Base-by-base conservation (phyloP, 2,113 vertebrate species). In the Lycocorax pyrrhopterus region DNA sequence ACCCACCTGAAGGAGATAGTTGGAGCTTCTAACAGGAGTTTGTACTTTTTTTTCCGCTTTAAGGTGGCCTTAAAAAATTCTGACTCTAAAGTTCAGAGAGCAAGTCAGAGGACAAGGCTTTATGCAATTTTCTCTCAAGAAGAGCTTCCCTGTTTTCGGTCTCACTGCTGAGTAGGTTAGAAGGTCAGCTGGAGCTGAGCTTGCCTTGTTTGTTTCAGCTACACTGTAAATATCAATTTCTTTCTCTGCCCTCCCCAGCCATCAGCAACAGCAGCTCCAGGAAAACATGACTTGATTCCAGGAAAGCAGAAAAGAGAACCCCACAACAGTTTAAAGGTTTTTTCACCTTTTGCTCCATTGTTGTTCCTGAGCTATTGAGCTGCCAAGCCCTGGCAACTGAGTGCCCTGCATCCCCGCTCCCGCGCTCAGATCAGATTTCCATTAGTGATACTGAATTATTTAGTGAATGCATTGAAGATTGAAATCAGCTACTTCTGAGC, bases 401-500 rank as follows among this genome's bases (percentile, higher is more conserved):
- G 87, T 96, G 93, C 91, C 88, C 75, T 43, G 15, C 78, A 82
- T 73, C 73, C 84, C n/a, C 9, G 25, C 53, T 85, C 60, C 68
- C 26, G 52, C 1, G 0, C 93, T 87, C 59, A 89, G 85, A 90
- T 97, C 97, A 93, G 73, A 94, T 97, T 97, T 96, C 98, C 98
- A 98, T 98, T 98, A 98, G 94, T 62, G 80, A 89, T 90, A 75
- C 80, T 98, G 95, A 98, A 98, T 98, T 98, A 98, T 98, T 98
- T 98, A 98, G 94, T 96, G 92, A 90, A 93, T 92, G 86, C 96
- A 89, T 39, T 12, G 16, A 96, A 88, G 89, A 72, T 20, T 84
- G 92, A 93, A 92, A 92, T 96, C 94, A 94, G 9, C 81, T 85
- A 4, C 79, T 83, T 90, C 91, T 68, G 77, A 96, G 92, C 62